Base-by-base conservation (phyloP, 2,113 vertebrate genomes). In the Reinhardtius hippoglossoides region DNA sequence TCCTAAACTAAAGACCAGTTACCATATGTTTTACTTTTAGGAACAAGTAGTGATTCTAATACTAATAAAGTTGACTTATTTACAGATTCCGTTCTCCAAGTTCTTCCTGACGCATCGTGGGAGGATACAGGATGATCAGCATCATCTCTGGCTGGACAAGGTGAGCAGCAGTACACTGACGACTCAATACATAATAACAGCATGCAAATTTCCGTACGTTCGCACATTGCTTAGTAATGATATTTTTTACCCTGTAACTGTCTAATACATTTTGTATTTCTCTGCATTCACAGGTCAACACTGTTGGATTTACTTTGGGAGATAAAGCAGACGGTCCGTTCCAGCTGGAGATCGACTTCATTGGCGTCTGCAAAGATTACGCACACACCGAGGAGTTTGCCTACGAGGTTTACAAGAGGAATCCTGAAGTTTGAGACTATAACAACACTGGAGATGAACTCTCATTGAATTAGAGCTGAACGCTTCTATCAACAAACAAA, bases 1-100 rank as follows among this genome's bases (percentile, higher is more conserved):
- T 37, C 5, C 35, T 35, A 8, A 3, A 60, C 14, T 35, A 1
- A 57, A 8, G 6, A 23, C 23, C 8, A 13, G n/a, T 55, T n/a
- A 5, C 50, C 46, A 18, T 3, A 48, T 15, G 2, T 31, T 67
- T 23, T 3, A 24, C 16, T 40, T 56, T 13, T 7, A 66, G 26
- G 16, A 56, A 15, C 5, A 26, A 68, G 3, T 8, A 16, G 46
- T 67, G 2, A 12, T 71, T 62, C 1, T 60, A 23, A 66, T 35
- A 1, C n/a, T 40, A 40, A 40, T n/a, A 0, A 5, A 1, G 1
- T 62, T n/a, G n/a, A 7, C 8, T 79, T 2, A n/a, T 74, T 87
- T 31, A 60, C 92, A 99, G 97, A 97, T 99, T 71, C 96, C 97
- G 0, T 99, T 99, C 89, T 99, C 97, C 14, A 99, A 99, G 88